Evolutionary conservation across 1,140 invertebrate species (phyloP).

Genomic region (Heliconius nattereri): DNA sequence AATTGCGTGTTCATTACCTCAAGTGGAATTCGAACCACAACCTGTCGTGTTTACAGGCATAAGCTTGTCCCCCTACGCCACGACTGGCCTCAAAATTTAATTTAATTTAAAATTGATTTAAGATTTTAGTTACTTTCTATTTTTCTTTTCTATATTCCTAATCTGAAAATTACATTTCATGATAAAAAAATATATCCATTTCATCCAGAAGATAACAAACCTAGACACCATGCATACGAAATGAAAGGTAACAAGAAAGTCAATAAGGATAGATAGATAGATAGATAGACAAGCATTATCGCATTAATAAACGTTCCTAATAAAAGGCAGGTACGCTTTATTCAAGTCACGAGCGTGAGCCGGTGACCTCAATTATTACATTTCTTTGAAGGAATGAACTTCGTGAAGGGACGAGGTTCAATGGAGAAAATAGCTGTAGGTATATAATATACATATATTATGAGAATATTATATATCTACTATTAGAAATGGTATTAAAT

Average conservation of each 20-base stretch:
- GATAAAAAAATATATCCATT: not conserved
- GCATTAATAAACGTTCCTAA: constrained; percentile 17
- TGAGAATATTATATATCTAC: no score
- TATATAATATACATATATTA: not conserved
- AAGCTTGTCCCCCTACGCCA: no score
- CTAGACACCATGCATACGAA: not conserved
- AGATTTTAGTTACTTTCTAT: no score
- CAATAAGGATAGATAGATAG: constrained; percentile 1
- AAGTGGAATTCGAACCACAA: no score
- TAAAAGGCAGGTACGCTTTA: constrained; percentile 24
- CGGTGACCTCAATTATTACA: constrained; percentile 27
- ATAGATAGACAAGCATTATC: not conserved
- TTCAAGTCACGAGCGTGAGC: constrained; percentile 21
- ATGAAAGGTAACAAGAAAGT: constrained; percentile 1
- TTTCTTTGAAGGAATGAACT: constrained; percentile 11
- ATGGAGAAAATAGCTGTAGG: not conserved
- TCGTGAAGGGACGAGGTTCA: not conserved
- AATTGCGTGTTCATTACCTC: no score
- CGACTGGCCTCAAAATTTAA: no score
- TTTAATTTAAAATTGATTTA: no score
- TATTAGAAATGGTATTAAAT: no score
- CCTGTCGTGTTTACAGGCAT: no score
- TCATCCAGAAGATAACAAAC: not conserved
- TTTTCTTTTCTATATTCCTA: no score
- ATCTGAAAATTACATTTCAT: no score